Base-by-base conservation (phyloP, 2,113 vertebrate genomes). In the Rhinolophus sinicus region DNA sequence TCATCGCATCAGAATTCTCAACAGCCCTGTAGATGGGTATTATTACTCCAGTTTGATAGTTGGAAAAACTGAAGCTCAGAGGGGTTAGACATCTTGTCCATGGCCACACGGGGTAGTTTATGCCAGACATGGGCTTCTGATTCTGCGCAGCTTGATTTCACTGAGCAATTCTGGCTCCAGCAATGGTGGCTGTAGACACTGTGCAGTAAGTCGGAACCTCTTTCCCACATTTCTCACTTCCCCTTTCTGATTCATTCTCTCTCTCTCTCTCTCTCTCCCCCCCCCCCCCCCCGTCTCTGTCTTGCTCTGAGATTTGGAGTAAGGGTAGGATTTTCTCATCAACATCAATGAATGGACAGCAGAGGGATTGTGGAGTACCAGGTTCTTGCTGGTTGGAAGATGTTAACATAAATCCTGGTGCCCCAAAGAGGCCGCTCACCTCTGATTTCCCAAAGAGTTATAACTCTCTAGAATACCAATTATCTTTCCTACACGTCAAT, bases 401-500 rank as follows among this genome's bases (percentile, higher is more conserved):
- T 54, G 35, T 75, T 80, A 16, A 86, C 88, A 83, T n/a, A 90
- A 86, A 6, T 54, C 35, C 65, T 33, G 30, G 73, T 67, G 30
- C 56, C 50, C 35, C 22, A 44, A 65, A 83, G 60, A 93, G 30
- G 18, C 26, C 58, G 54, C 47, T 94, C 54, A 24, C 52, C 21
- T 75, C 38, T 2, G 14, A 70, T 64, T 96, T 88, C 26, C 90
- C 33, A 6, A 40, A 87, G 70, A 85, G 70, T 4, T 60, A 11
- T 52, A 89, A 78, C 62, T 94, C 89, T 60, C 52, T 33, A 38
- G 52, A 87, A 1, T 35, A 96, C 95, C 65, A 94, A 33, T 80
- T 76, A 84, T 54, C 0, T 21, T 96, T 73, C 94, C 75, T 91
- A 6, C 0, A 72, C 50, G 85, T 76, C 96, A 95, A 96, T 97